These are phyloP conservation scores for Oncorhynchus gorbuscha DNA, from an alignment of 2,113 vertebrate species.

Conservation along the genomic window DNA sequence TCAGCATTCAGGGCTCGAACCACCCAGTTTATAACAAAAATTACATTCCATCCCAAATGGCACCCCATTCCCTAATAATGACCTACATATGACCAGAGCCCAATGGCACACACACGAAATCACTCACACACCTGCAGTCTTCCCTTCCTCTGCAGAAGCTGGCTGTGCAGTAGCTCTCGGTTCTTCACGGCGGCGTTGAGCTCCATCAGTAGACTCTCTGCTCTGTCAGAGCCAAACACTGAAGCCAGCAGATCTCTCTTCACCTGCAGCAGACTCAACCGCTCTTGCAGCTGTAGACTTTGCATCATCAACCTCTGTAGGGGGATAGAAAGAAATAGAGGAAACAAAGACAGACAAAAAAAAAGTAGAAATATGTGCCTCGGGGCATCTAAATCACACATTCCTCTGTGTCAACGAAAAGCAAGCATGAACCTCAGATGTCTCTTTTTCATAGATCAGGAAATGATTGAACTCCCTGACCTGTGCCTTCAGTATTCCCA, in stretches of 20 bases:
- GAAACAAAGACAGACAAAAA: background rate
- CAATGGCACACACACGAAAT: too few species aligned
- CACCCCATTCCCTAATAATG: too few species aligned
- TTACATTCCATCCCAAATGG: too few species aligned
- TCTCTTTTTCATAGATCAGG: background rate
- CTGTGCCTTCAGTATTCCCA: background rate
- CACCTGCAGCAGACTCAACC: constrained; percentile 73
- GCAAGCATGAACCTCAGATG: background rate
- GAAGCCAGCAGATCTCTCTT: constrained; percentile 78
- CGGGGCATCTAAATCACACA: background rate
- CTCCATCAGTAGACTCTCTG: constrained; percentile 71
- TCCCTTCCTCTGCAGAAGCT: constrained; percentile 82
- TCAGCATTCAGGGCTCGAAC: too few species aligned
- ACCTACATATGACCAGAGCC: too few species aligned
- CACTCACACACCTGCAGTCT: constrained; percentile 76
- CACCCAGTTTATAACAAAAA: background rate
- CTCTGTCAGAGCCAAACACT: constrained; percentile 78
- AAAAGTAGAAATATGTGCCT: background rate
- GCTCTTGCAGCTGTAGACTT: constrained; percentile 81
- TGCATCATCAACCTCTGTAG: constrained; percentile 72
- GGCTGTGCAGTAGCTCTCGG: constrained; percentile 79
- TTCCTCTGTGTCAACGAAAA: constrained; percentile 1
- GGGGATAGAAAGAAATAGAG: background rate
- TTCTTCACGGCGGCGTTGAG: constrained; percentile 67
- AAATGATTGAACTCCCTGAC: background rate